Conservation (phyloP, 2,888 invertebrate genomes). For the Euproctis similis region DNA sequence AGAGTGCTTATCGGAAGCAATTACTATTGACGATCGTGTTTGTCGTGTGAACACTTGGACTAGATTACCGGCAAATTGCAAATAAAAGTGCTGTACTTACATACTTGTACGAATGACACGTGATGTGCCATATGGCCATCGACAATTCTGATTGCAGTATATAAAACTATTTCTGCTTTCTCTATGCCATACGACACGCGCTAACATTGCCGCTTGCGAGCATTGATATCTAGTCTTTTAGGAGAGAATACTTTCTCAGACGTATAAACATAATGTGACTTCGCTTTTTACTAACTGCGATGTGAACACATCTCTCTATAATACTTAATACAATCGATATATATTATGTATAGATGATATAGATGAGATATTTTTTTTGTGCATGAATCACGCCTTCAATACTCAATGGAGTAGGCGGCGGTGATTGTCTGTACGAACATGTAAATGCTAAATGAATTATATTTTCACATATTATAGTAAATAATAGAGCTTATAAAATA, state of each 20-base stretch:
- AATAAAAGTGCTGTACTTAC: constrained; percentile 26
- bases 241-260: constrained; percentile 29
- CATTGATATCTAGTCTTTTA: constrained; percentile 23
- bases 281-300: constrained; percentile 17
- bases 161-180: constrained; percentile 31
- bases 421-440: no score
- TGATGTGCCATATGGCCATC: constrained; percentile 16
- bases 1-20: constrained; percentile 13
- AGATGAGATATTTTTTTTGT: no score
- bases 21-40: constrained; percentile 14
- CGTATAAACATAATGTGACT: no score
- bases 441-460: no score
- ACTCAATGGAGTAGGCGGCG: no score
- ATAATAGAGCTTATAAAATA: no score
- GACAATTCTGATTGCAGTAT: constrained; percentile 24
- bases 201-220: constrained; percentile 9
- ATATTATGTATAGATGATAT: no score
- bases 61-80: constrained; percentile 32
- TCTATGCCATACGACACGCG: constrained; percentile 7
- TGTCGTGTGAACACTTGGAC: constrained; percentile 10
- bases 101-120: constrained; percentile 13
- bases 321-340: no score
- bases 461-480: no score
- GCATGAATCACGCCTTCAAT: no score
- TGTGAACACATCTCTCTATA: constrained; percentile 12